Evolutionary conservation across 2,797 vertebrate genomes (phyloP).

Genomic region (Epinephelus coioides): DNA sequence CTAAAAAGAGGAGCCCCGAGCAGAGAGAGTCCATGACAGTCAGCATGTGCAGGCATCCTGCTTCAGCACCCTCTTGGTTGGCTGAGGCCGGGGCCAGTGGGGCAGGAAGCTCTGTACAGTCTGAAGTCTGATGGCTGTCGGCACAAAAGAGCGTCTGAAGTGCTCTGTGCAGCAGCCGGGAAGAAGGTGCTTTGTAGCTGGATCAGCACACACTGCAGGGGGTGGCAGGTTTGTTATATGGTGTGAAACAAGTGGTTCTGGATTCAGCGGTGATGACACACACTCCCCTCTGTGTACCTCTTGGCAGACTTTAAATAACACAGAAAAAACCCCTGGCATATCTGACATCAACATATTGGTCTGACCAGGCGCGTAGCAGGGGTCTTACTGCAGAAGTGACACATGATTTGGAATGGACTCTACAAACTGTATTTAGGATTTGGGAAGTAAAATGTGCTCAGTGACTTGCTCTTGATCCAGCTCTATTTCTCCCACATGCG

Average conservation of each 20-base stretch:
- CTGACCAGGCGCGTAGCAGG: conserved; percentile 39
- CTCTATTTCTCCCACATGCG: conserved; percentile 8
- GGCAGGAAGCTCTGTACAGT: conserved; percentile 61
- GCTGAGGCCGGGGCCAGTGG: conserved; percentile 50
- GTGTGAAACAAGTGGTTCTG: conserved; percentile 71
- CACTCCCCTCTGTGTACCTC: conserved; percentile 57
- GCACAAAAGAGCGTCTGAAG: conserved; percentile 58
- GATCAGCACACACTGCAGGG: conserved; percentile 66
- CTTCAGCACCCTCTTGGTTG: conserved; percentile 34
- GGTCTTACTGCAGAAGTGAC: conserved; percentile 44
- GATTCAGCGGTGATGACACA: conserved; percentile 69
- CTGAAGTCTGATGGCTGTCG: conserved; percentile 66
- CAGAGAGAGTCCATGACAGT: conserved; percentile 27
- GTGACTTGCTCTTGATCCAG: conserved; percentile 18
- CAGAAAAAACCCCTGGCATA: conserved; percentile 50
- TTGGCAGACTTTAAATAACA: conserved; percentile 68
- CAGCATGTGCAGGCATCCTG: conserved; percentile 49
- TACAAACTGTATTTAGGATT: conserved; percentile 7
- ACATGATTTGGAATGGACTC: conserved; percentile 37
- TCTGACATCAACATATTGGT: conserved; percentile 68
- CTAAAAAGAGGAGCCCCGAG: conserved; percentile 26
- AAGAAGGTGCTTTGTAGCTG: conserved; percentile 72
- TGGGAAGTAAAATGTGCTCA: conserved; percentile 1
- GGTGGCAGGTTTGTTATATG: conserved; percentile 63
- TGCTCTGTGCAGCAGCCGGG: conserved; percentile 56